phyloP scores from a whole-genome alignment of 2,888 invertebrate genomes.

The Leptura quadrifasciata region DNA sequence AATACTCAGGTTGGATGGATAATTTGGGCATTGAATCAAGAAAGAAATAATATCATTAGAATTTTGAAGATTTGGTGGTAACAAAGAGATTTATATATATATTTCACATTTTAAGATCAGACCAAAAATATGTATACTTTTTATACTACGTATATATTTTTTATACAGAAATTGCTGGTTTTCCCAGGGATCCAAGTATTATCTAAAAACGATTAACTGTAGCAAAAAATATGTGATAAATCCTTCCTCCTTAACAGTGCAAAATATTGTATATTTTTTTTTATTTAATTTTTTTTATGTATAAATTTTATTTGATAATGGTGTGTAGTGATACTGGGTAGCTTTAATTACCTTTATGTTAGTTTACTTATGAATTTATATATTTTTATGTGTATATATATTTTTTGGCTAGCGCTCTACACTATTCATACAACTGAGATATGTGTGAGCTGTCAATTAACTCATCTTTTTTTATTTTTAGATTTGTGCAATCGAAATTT shows the following conservation, averaged over 20 bases:
- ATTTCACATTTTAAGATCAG: too few species aligned
- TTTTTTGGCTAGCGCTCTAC: too few species aligned
- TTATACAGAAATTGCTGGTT: not conserved
- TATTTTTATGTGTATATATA: too few species aligned
- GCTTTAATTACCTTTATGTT: not conserved
- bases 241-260: not conserved
- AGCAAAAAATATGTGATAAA: conserved; percentile 9
- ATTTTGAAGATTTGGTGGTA: too few species aligned
- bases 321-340: not conserved
- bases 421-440: too few species aligned
- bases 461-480: not conserved
- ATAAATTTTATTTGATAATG: not conserved
- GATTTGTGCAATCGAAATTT: not conserved
- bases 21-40: too few species aligned
- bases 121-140: too few species aligned
- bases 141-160: too few species aligned
- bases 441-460: not conserved
- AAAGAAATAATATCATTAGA: too few species aligned
- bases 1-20: too few species aligned
- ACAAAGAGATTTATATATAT: too few species aligned
- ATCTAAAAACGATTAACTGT: not conserved
- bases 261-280: not conserved
- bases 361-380: not conserved
- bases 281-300: not conserved
- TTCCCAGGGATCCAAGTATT: not conserved